Base-by-base conservation (phyloP, 2,113 vertebrate species). In the Hiodon tergisus region DNA sequence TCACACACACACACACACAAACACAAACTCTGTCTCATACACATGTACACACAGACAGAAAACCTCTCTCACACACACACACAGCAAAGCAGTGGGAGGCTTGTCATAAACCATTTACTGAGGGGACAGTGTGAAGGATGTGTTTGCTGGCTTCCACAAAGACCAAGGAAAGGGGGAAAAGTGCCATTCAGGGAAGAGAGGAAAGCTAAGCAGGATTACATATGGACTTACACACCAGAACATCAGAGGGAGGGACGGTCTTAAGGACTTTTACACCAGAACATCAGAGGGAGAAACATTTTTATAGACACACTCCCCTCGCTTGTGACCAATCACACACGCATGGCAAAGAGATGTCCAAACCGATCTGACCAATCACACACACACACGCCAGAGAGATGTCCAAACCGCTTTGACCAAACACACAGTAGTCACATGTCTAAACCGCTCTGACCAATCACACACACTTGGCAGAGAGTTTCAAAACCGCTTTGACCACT, bases 21-120 rank as follows among this genome's bases (percentile, higher is more conserved):
- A 60, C 11, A 76, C 3, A 48, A 62, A 52, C 52, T 66, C 68
- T 71, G 52, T 66, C 68, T 55, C 78, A 69, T 67, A 77, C 79
- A 9, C 5, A n/a, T 9, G 65, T 6, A 50, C 52, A 17, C n/a
- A 58, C 46, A 14, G 31, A 58, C 46, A 14, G 31, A 31, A 31
- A 31, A 31, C 31, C 31, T 31, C 31, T 7, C 54, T 7, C 59
- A 62, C n/a, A 53, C 31, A 58, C 63, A 47, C 51, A 74, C 6
- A 13, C 61, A 53, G 8, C 17, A 16, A 16, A 71, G n/a, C 53
- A 46, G 17, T 17, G 17, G 31, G 59, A 74, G 46, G 73, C 17
- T 8, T 51, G 51, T 5, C 10, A 2, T 50, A 51, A 66, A 53
- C 46, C 63, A 46, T 54, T 74, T 74, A 67, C 6, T 31, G 62